phyloP scores from a whole-genome alignment of 2,888 invertebrate species.

The Agrotis exclamationis region DNA sequence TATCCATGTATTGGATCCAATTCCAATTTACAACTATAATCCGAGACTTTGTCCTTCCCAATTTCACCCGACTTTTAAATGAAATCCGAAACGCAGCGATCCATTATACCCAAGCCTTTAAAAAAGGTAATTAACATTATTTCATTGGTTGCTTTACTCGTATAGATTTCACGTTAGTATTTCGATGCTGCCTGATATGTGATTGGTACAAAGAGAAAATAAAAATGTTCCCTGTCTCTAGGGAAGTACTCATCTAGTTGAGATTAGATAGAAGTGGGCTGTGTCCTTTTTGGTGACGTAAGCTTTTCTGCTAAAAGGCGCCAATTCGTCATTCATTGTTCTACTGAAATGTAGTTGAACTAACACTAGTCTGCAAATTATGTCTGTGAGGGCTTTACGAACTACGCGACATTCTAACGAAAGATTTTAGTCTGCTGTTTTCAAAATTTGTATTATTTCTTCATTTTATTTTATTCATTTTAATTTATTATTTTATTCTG shows the following conservation, averaged over 20 bases:
- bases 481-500: too few relatives aligned
- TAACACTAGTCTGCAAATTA: conserved; percentile 15
- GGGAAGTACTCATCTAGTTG: conserved; percentile 52
- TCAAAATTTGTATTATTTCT: background rate
- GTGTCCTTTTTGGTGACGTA: conserved; percentile 48
- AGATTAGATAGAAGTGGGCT: conserved; percentile 43
- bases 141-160: conserved; percentile 37
- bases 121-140: conserved; percentile 42
- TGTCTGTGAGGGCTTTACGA: background rate
- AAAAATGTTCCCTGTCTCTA: conserved; percentile 47
- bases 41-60: conserved; percentile 36
- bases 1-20: conserved; percentile 45
- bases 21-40: conserved; percentile 58
- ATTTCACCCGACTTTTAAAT: conserved; percentile 39
- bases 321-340: conserved; percentile 35
- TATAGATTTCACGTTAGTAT: conserved; percentile 56
- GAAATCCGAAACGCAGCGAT: conserved; percentile 28
- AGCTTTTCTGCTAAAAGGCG: conserved; percentile 40
- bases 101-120: conserved; percentile 31
- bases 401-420: background rate
- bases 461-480: too few relatives aligned
- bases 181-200: conserved; percentile 42
- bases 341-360: conserved; percentile 8
- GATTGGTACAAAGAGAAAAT: conserved; percentile 46
- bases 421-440: background rate